phyloP scores from a whole-genome alignment of 2,113 vertebrate genomes.

The Ictalurus furcatus region DNA sequence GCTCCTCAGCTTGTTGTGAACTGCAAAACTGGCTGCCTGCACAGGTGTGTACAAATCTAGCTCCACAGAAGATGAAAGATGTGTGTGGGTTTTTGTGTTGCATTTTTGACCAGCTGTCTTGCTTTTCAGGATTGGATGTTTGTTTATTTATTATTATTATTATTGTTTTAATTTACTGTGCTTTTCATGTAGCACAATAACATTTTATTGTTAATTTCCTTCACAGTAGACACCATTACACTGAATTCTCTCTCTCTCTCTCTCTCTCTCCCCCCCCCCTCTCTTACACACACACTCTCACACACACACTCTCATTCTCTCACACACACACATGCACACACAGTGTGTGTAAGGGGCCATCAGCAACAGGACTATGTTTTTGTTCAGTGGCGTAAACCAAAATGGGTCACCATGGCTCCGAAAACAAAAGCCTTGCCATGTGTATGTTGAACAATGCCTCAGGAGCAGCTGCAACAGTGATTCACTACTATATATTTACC shows the following conservation, averaged over 20 bases:
- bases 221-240: background rate
- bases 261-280: background rate
- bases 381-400: conserved; percentile 46
- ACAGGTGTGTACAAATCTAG: conserved; percentile 47
- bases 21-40: conserved; percentile 35
- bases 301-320: too few species aligned
- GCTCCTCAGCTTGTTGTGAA: conserved; percentile 22
- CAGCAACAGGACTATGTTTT: conserved; percentile 40
- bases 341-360: background rate
- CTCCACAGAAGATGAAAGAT: background rate
- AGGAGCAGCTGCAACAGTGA: background rate
- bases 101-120: background rate
- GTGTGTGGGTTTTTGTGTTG: conserved; percentile 6
- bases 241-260: conserved; percentile 1
- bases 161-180: too few species aligned
- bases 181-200: too few species aligned
- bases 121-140: background rate
- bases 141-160: too few species aligned
- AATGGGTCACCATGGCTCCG: conserved; percentile 49
- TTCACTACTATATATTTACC: background rate
- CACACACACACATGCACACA: background rate
- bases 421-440: conserved; percentile 36
- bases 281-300: background rate
- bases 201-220: background rate
- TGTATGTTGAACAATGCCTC: conserved; percentile 13